These are phyloP conservation scores for Apodemia duryi DNA, from an alignment of 2,888 invertebrate species.

Conservation along the genomic window DNA sequence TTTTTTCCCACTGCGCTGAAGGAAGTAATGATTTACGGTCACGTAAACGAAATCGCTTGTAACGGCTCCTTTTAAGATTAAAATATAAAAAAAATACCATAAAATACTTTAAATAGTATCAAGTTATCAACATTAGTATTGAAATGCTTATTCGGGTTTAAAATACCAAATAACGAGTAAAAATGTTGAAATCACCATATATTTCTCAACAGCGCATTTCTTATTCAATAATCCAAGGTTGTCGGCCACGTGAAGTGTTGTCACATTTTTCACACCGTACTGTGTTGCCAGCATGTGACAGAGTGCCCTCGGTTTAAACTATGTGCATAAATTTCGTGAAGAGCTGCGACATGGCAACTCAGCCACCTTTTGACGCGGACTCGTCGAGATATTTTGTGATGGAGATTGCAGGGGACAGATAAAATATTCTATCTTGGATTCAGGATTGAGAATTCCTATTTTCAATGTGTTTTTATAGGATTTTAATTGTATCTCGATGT, in stretches of 20 bases:
- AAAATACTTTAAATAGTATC: not conserved
- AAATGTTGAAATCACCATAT: constrained; percentile 2
- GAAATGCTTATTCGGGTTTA: not conserved
- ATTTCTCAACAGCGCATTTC: constrained; percentile 12
- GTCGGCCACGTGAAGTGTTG: constrained; percentile 14
- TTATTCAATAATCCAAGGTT: constrained; percentile 15
- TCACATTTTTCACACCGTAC: constrained; percentile 20
- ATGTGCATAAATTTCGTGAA: constrained; percentile 25
- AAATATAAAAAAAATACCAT: no score
- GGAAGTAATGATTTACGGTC: no score
- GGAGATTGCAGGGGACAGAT: constrained; percentile 5
- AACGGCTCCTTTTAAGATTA: no score
- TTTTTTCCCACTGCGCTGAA: no score
- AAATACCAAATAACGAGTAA: constrained; percentile 1
- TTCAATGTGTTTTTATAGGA: not conserved
- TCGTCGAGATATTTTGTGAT: constrained; percentile 18
- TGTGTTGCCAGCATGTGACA: constrained; percentile 17
- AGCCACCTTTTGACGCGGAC: constrained; percentile 24
- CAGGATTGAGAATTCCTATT: not conserved
- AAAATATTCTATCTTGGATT: constrained; percentile 11
- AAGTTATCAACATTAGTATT: not conserved
- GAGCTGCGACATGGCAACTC: constrained; percentile 21
- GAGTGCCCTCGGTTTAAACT: constrained; percentile 24
- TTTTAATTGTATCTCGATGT: not conserved
- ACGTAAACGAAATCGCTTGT: no score